Evolutionary conservation across 1,140 invertebrate species (phyloP), one percentile per base, ranked within the genome.

Genomic region (Arion vulgaris): DNA sequence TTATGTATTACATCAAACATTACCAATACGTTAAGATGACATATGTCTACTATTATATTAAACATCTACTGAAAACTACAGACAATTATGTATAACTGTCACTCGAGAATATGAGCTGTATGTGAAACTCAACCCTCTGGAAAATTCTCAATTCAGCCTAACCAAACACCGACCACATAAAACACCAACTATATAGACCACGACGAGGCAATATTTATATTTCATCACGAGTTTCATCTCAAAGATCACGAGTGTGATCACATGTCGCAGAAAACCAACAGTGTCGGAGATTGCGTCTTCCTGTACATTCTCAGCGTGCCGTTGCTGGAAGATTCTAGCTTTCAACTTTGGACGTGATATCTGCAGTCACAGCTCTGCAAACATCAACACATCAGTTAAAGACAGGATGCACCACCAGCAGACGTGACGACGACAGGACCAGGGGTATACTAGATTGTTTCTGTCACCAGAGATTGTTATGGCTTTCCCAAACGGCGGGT

Each of bases 401-500:
- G 41, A n/a, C 74, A 76, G 74, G 74, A 76, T 51, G 74, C 39
- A 11, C 71, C 38, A 71, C 68, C 7, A 38, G 13, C 68, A 23
- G 68, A 36, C 68, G 2, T 19, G 41, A 51, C 32, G 74, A 76
- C 74, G 74, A 76, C 74, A 73, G 38, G 19, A 13, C 38, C 36
- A 26, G 71, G 38, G 38, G 38, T 5, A 53, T 28, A 53, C 74
- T 41, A 68, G 57, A 79, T 79, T 36, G 53, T 34, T 79, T 79
- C 77, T 79, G 77, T 79, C 77, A 68, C 77, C 77, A 53, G 23
- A 53, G 49, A 76, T 76, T 76, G 74, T 76, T 76, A 76, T 76
- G 74, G 74, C 26, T 73, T 38, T 38, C 28, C 71, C 38, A 7
- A 38, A 23, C 38, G 71, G 49, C 45, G 74, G 39, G 45, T 51